Conservation (phyloP, 2,797 vertebrate genomes). For the Paratrypauchen microcephalus region DNA sequence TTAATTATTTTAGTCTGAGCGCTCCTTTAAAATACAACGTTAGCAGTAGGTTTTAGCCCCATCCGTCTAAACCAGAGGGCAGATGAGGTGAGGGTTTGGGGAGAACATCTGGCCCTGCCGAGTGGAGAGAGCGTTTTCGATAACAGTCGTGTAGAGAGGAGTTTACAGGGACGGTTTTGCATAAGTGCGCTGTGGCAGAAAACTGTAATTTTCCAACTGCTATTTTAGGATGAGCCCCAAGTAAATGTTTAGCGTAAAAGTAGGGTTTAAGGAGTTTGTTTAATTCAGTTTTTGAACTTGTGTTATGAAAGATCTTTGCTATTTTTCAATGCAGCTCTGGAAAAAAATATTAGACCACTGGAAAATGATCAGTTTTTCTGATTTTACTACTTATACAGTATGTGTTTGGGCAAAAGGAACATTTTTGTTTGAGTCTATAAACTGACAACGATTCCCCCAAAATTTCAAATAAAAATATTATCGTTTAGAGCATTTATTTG, state of each 20-base stretch:
- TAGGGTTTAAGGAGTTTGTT: background rate
- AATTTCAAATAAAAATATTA: too few relatives aligned
- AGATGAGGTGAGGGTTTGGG: background rate
- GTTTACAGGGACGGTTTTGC: background rate
- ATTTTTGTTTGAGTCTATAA: too few relatives aligned
- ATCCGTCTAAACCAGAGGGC: background rate
- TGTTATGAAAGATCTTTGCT: background rate
- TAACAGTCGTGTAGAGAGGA: background rate
- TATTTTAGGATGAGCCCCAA: background rate
- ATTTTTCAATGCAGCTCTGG: too few relatives aligned
- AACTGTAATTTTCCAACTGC: background rate
- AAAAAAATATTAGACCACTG: too few relatives aligned
- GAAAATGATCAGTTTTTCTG: too few relatives aligned
- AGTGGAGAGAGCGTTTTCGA: too few relatives aligned
- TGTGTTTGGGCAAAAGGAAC: too few relatives aligned
- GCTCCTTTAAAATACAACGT: conserved; percentile 3
- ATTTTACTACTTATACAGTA: too few relatives aligned
- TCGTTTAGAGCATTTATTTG: too few relatives aligned
- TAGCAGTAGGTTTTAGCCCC: background rate
- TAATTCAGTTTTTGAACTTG: background rate
- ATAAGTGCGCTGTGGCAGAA: background rate
- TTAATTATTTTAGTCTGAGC: background rate
- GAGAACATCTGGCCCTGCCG: background rate
- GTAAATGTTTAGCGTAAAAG: background rate
- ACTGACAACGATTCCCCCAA: too few relatives aligned